phyloP scores from a whole-genome alignment of 2,888 invertebrate genomes.

The Apamea monoglypha region DNA sequence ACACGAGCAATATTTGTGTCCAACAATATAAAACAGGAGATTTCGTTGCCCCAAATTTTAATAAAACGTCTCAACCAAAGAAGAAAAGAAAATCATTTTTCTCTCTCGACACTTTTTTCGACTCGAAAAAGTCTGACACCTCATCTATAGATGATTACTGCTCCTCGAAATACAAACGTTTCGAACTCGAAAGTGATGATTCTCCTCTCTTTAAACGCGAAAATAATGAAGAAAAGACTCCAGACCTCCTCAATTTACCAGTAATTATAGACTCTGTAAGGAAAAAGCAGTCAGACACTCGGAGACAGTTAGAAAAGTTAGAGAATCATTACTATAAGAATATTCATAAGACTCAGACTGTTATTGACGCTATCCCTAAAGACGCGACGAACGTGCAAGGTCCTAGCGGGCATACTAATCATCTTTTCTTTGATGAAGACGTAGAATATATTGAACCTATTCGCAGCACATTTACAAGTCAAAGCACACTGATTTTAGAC shows the following conservation, averaged over 20 bases:
- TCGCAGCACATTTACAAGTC: slow-evolving; percentile 87
- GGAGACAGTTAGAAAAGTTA: slow-evolving; percentile 87
- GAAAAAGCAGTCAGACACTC: slow-evolving; percentile 86
- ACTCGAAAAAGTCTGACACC: slow-evolving; percentile 87
- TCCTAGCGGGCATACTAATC: slow-evolving; percentile 84
- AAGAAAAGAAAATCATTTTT: slow-evolving; percentile 89
- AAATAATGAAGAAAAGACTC: slow-evolving; percentile 81
- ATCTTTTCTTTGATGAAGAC: slow-evolving; percentile 85
- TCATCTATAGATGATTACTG: slow-evolving; percentile 88
- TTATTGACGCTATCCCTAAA: slow-evolving; percentile 86
- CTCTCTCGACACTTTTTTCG: slow-evolving; percentile 89
- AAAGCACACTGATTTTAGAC: slow-evolving; percentile 87
- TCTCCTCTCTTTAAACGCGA: slow-evolving; percentile 86
- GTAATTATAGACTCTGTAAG: slow-evolving; percentile 87
- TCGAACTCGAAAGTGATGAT: slow-evolving; percentile 88
- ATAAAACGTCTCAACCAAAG: slow-evolving; percentile 83
- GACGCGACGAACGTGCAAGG: slow-evolving; percentile 86
- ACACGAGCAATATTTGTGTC: slow-evolving; percentile 84
- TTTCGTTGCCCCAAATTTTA: slow-evolving; percentile 82
- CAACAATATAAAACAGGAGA: slow-evolving; percentile 82
- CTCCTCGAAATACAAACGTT: slow-evolving; percentile 89
- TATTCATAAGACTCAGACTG: slow-evolving; percentile 81
- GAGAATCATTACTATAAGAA: slow-evolving; percentile 88
- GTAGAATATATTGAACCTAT: slow-evolving; percentile 89
- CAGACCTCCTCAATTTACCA: slow-evolving; percentile 86